Base-by-base conservation (phyloP, 2,797 vertebrate species). In the Catostomus latipinnis region DNA sequence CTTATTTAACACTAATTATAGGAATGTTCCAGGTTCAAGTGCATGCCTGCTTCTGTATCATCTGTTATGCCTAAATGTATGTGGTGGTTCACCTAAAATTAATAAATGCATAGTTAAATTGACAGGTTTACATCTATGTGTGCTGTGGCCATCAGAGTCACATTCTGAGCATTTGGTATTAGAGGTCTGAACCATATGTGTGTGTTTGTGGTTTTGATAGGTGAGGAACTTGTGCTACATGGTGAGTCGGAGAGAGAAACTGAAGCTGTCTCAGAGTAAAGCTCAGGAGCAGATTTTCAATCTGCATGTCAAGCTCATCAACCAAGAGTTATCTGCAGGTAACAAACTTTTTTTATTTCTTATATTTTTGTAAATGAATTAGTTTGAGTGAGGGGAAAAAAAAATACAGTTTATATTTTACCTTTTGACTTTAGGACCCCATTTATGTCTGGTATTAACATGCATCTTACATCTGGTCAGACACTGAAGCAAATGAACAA, bases 181-280 rank as follows among this genome's bases (percentile, higher is more conserved):
- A 48, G 43, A 46, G 3, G 58, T 50, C 46, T 16, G 16, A 16
- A 58, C 46, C 5, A 49, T 50, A 5, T 43, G n/a, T 74, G 1
- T 12, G 6, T 8, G 0, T 16, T 43, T 48, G 7, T 79, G 4
- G 9, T 43, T 62, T 61, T 78, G 1, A 43, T 66, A 99, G 98
- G 98, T 99, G 85, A 96, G 98, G 87, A 99, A 99, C 87, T 87
- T 99, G 87, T 99, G 98, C 88, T 99, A 99, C 93, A 99, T 99
- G 98, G 98, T 99, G 89, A 97, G 95, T 90, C 95, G 98, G 18
- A 93, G 98, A 88, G 98, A 99, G 91, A 99, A 99, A 85, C 92
- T 99, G 83, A 99, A 99, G 91, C 87, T 97, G 78, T 93, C 98
- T 81, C 96, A 98, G 84, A 98, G 93, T 89, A 99, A 98, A 95